Evolutionary conservation across 2,888 invertebrate genomes (phyloP).

Genomic region (Drosophila anceps): DNA sequence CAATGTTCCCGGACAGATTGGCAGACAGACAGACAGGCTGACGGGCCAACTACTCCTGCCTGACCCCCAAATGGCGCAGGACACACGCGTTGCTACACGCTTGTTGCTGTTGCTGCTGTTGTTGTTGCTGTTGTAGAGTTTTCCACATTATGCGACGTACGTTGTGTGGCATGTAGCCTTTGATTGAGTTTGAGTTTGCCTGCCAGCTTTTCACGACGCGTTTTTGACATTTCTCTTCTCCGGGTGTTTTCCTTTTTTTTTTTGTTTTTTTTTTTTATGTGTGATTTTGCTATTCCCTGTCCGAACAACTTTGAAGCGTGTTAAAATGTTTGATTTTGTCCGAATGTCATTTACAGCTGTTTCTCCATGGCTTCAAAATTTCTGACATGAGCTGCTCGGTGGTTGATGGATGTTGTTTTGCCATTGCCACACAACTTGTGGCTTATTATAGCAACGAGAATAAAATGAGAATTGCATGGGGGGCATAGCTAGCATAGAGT

Average conservation of each 20-base stretch:
- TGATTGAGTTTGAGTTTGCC: slow-evolving; percentile 67
- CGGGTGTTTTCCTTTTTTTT: slow-evolving; percentile 5
- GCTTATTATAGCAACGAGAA: slow-evolving; percentile 2
- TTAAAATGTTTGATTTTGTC: slow-evolving; percentile 80
- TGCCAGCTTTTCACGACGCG: slow-evolving; percentile 71
- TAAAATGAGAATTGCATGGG: slow-evolving; percentile 3
- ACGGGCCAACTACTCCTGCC: slow-evolving; percentile 50
- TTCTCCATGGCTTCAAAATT: slow-evolving; percentile 37
- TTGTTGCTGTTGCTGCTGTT: slow-evolving; percentile 33
- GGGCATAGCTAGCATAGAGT: not conserved
- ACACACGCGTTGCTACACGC: slow-evolving; percentile 67
- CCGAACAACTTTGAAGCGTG: slow-evolving; percentile 75
- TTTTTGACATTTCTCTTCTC: slow-evolving; percentile 71
- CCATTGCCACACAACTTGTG: slow-evolving; percentile 14
- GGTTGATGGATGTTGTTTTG: slow-evolving; percentile 57
- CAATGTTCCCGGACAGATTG: slow-evolving; percentile 74
- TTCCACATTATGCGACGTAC: slow-evolving; percentile 72
- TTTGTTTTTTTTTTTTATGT: slow-evolving; percentile 1
- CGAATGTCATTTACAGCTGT: slow-evolving; percentile 80
- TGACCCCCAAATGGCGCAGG: slow-evolving; percentile 75
- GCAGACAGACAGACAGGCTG: slow-evolving; percentile 45
- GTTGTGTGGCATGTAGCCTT: slow-evolving; percentile 67
- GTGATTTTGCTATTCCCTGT: slow-evolving; percentile 43
- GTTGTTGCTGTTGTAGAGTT: slow-evolving; percentile 49
- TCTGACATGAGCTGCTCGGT: slow-evolving; percentile 44